Conservation (phyloP, 2,113 vertebrate species). For the Pseudolaguvia tuberculata region DNA sequence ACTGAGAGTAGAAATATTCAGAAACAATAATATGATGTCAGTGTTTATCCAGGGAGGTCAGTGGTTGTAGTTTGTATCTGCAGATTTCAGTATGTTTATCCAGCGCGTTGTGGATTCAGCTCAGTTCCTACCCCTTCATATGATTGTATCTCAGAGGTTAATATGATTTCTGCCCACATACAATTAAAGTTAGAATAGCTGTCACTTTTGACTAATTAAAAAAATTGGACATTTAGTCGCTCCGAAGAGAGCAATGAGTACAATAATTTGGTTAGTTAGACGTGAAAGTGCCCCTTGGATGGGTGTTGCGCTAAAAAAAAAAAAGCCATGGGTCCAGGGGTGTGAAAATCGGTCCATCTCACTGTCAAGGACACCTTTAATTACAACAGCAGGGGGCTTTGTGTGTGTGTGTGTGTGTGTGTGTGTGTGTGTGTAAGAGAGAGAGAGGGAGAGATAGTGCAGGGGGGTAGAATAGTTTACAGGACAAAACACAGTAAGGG, state of each 20-base stretch:
- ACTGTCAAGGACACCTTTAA: slow-evolving; percentile 72
- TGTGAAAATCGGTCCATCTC: slow-evolving; percentile 62
- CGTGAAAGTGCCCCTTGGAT: slow-evolving; percentile 8
- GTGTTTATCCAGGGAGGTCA: slow-evolving; percentile 12
- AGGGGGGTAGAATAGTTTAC: slow-evolving; percentile 19
- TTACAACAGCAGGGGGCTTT: slow-evolving; percentile 61
- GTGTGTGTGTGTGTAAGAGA: not conserved
- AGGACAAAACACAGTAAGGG: not conserved
- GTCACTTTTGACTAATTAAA: not conserved
- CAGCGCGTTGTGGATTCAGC: not conserved
- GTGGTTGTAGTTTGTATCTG: not conserved
- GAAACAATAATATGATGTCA: not conserved
- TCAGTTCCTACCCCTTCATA: not conserved
- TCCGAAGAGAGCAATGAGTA: not conserved
- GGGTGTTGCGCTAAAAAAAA: slow-evolving; percentile 38
- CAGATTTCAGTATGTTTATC: not conserved
- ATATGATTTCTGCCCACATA: not conserved
- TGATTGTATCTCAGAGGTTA: not conserved
- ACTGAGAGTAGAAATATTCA: too few species aligned
- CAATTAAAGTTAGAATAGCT: not conserved
- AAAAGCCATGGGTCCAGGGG: slow-evolving; percentile 45
- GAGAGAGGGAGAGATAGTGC: not conserved
- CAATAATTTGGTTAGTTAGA: not conserved
- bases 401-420: not conserved
- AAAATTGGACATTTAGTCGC: not conserved